phyloP scores from a whole-genome alignment of 2,797 vertebrate genomes.

The Mareca strepera region DNA sequence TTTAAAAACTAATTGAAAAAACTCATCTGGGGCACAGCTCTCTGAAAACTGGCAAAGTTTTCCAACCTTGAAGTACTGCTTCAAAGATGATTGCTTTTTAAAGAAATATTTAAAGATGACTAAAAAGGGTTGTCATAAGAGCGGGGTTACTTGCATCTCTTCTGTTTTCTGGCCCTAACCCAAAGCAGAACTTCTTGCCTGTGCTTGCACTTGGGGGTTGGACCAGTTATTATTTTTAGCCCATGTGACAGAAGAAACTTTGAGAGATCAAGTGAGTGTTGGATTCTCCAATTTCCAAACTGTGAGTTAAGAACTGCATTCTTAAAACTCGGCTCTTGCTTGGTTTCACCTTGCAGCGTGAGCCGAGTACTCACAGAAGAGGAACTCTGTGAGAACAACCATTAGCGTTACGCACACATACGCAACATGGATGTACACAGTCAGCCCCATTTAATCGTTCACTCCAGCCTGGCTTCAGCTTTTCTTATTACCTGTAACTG shows the following conservation, averaged over 20 bases:
- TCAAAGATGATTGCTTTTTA: not conserved
- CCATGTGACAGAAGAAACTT: not conserved
- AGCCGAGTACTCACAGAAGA: not conserved
- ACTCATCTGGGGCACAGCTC: not conserved
- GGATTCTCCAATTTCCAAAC: not conserved
- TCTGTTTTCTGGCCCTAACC: not conserved
- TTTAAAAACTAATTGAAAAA: not conserved
- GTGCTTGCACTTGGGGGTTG: not conserved
- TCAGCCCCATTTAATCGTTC: accelerated
- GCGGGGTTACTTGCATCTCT: not conserved
- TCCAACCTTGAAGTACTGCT: not conserved
- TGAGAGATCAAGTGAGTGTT: not conserved
- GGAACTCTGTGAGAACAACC: not conserved
- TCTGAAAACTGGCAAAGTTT: not conserved
- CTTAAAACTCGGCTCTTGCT: not conserved
- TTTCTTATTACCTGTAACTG: not conserved
- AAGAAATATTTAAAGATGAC: not conserved
- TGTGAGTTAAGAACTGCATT: not conserved
- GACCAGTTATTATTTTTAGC: not conserved
- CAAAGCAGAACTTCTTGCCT: not conserved
- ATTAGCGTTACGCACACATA: too few relatives aligned
- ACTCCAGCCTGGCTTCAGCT: not conserved
- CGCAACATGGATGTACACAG: not conserved
- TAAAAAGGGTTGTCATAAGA: not conserved
- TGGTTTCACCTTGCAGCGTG: not conserved